Percentiles rank a stretch among this genome's conserved stretches.
These are phyloP conservation scores for Urechis unicinctus DNA, from an alignment of 2,888 invertebrate genomes.

Conservation along the genomic window DNA sequence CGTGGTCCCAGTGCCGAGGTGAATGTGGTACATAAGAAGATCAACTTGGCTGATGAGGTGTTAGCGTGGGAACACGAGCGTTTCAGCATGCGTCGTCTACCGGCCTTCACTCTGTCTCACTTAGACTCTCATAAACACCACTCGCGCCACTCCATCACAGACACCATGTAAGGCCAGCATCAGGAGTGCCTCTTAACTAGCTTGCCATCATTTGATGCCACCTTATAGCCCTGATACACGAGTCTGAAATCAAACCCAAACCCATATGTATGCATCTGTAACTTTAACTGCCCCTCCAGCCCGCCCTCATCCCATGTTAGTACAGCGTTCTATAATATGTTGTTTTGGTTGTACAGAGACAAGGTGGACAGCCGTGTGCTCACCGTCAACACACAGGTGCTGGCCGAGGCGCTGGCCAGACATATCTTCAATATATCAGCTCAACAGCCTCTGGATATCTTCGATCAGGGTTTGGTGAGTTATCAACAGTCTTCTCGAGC, in stretches of 20 bases:
- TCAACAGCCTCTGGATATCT: slow-evolving; percentile 55
- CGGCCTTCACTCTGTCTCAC: slow-evolving; percentile 85
- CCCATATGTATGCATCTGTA: too few relatives aligned
- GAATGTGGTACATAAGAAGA: slow-evolving; percentile 74
- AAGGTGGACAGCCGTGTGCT: slow-evolving; percentile 59
- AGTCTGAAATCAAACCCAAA: too few relatives aligned
- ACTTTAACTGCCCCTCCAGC: too few relatives aligned
- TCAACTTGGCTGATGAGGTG: slow-evolving; percentile 85
- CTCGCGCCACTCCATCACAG: slow-evolving; percentile 48
- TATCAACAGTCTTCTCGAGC: not conserved
- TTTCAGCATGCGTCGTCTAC: slow-evolving; percentile 83
- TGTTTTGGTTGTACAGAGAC: slow-evolving; percentile 4
- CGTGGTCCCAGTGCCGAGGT: slow-evolving; percentile 35
- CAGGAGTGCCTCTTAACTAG: too few relatives aligned
- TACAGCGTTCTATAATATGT: too few relatives aligned
- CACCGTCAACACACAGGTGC: slow-evolving; percentile 63
- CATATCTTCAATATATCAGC: slow-evolving; percentile 54
- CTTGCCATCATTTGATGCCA: too few relatives aligned
- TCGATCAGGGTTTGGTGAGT: slow-evolving; percentile 70
- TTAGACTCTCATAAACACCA: slow-evolving; percentile 53
- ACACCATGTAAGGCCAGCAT: slow-evolving; percentile 47
- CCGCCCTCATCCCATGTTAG: too few relatives aligned
- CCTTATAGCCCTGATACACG: too few relatives aligned
- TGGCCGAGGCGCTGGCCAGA: slow-evolving; percentile 75
- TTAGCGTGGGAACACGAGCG: slow-evolving; percentile 96